Conservation (phyloP, 2,113 vertebrate species). For the Tringa solitaria region DNA sequence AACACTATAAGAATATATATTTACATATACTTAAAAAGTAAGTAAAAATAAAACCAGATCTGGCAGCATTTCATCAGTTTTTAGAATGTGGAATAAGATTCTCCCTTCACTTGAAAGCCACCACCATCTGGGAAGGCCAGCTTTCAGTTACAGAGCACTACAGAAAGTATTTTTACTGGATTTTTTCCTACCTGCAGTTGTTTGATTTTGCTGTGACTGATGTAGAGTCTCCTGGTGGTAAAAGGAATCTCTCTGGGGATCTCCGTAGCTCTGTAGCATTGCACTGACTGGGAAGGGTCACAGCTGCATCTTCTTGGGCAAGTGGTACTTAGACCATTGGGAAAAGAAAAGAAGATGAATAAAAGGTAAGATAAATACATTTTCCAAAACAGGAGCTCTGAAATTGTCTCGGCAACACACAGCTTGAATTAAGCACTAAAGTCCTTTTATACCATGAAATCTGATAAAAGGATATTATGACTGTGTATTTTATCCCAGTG, state of each 20-base stretch:
- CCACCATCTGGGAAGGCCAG: not conserved
- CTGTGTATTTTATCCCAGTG: constrained; percentile 69
- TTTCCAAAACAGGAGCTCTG: constrained; percentile 43
- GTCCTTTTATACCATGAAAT: constrained; percentile 70
- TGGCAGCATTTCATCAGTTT: not conserved
- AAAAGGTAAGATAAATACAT: constrained; percentile 68
- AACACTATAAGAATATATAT: not conserved
- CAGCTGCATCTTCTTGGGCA: constrained; percentile 81
- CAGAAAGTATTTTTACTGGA: not conserved
- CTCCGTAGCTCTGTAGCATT: constrained; percentile 76
- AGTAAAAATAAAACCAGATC: constrained; percentile 1
- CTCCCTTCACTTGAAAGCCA: not conserved
- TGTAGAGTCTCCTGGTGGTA: constrained; percentile 72
- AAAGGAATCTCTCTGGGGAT: constrained; percentile 70
- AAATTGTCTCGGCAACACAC: not conserved
- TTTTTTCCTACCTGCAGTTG: constrained; percentile 79
- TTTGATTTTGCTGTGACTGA: constrained; percentile 82
- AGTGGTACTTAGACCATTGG: not conserved
- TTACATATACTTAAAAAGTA: not conserved
- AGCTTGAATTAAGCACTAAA: not conserved
- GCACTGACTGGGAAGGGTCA: constrained; percentile 66
- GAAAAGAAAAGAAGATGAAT: constrained; percentile 37
- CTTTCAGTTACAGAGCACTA: not conserved
- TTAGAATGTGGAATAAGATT: not conserved
- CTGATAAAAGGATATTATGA: constrained; percentile 72